A percentile compares a stretch with the other conserved stretches of the same genome.
phyloP scores from a whole-genome alignment of 2,113 vertebrate genomes.

The Thinocorus orbignyianus region DNA sequence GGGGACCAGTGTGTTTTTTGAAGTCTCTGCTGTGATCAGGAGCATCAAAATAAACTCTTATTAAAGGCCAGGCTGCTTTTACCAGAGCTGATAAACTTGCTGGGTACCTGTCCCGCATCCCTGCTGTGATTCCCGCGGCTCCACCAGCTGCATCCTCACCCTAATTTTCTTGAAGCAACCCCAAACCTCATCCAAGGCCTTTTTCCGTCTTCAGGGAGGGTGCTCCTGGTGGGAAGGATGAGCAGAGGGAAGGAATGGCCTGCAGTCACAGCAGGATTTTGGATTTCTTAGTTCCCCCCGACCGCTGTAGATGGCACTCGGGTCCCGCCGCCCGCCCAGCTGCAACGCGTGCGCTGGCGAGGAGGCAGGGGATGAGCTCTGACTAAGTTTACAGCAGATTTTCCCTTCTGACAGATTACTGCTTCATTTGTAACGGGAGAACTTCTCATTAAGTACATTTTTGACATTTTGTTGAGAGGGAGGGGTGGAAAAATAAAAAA shows the following conservation, averaged over 20 bases:
- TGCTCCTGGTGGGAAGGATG: neutral
- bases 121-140: fast-evolving
- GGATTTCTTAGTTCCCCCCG: neutral
- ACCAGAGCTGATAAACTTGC: neutral
- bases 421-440: slow-evolving; percentile 48
- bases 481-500: too few relatives aligned
- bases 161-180: neutral
- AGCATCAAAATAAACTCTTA: neutral
- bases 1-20: neutral
- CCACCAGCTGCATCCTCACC: neutral
- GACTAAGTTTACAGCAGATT: slow-evolving; percentile 33
- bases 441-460: slow-evolving; percentile 55
- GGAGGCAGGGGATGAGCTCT: slow-evolving; percentile 12
- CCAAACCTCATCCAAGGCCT: neutral
- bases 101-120: neutral
- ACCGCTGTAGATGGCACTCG: slow-evolving; percentile 45
- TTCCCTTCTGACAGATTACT: slow-evolving; percentile 57
- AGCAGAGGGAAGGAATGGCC: neutral
- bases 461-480: slow-evolving; percentile 1
- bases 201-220: neutral
- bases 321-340: neutral
- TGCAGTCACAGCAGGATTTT: neutral
- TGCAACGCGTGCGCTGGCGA: neutral
- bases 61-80: neutral
- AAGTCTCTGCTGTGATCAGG: neutral